Percentiles rank a stretch among this genome's conserved stretches.
Conservation (phyloP, 2,797 vertebrate species). For the Dromococcyx pavoninus region DNA sequence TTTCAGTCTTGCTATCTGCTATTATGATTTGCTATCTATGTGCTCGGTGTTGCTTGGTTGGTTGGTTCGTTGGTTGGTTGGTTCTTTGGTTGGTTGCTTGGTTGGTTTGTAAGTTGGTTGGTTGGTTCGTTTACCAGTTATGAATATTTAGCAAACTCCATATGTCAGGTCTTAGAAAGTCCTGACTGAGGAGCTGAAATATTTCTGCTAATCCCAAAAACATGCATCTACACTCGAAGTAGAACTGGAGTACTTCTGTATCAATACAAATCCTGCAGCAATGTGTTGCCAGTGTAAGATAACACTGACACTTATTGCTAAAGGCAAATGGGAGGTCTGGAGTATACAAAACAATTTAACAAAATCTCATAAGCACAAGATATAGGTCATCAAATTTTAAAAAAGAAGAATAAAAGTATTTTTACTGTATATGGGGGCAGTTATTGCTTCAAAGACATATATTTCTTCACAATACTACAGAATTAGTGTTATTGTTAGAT, state of each 20-base stretch:
- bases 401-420: background rate
- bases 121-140: background rate
- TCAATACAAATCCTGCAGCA: background rate
- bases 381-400: background rate
- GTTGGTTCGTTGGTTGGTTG: background rate
- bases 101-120: background rate
- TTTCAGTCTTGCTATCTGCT: background rate
- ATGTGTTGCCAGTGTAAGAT: background rate
- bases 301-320: background rate
- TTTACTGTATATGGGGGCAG: rapidly evolving
- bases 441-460: background rate
- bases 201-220: background rate
- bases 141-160: background rate
- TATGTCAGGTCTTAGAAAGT: background rate
- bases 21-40: background rate
- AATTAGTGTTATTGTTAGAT: background rate
- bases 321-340: background rate
- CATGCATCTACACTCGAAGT: background rate
- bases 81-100: background rate
- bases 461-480: background rate
- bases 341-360: background rate
- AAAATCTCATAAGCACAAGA: background rate
- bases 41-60: background rate
- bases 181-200: background rate
- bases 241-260: background rate